A percentile compares a stretch with the other conserved stretches of the same genome.
Evolutionary conservation across 2,113 vertebrate genomes (phyloP).

Genomic region (Garra rufa): DNA sequence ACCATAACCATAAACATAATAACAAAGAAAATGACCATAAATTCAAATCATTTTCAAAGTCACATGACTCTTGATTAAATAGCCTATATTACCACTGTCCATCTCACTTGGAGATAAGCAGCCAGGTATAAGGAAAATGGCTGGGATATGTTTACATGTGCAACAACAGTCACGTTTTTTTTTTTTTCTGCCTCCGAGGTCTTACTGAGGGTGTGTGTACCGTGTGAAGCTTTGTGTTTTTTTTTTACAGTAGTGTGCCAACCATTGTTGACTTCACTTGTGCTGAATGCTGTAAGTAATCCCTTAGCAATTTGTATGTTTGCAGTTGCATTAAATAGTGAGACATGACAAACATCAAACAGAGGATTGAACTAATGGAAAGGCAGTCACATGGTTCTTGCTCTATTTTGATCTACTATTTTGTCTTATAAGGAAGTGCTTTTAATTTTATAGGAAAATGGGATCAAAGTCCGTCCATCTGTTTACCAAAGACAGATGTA

Average conservation of each 20-base stretch:
- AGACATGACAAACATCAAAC: neutral
- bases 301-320: neutral
- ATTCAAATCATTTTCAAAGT: neutral
- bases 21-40: neutral
- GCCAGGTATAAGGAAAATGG: slow-evolving; percentile 6
- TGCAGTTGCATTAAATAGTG: neutral
- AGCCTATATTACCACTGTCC: no score
- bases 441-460: slow-evolving; percentile 16
- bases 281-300: neutral
- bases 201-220: no score
- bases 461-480: slow-evolving; percentile 36
- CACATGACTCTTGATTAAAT: slow-evolving; percentile 4
- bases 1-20: slow-evolving; percentile 7
- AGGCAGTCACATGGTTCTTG: neutral
- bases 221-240: no score
- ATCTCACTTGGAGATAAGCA: neutral
- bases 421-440: slow-evolving; percentile 35
- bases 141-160: neutral
- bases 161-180: neutral
- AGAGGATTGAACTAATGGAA: neutral
- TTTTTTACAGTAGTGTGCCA: neutral
- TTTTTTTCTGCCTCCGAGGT: neutral
- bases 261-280: neutral
- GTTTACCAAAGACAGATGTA: slow-evolving; percentile 10
- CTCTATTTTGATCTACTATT: slow-evolving; percentile 7